Conservation (phyloP, 2,888 invertebrate genomes). For the Anticlea derivata region DNA sequence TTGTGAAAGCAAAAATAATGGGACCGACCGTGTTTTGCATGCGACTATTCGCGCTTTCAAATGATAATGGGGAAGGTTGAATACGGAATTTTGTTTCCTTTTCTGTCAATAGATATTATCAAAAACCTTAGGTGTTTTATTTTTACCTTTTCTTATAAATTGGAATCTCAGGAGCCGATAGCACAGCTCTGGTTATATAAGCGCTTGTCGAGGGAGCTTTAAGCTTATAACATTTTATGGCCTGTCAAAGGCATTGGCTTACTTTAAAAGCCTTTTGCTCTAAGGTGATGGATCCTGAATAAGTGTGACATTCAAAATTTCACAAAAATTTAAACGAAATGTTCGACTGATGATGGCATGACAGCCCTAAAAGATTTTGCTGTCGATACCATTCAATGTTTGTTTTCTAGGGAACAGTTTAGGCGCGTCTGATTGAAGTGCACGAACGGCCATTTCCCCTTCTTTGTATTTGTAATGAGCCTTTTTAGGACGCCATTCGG, state of each 20-base stretch:
- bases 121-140: slow-evolving; percentile 3
- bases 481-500: slow-evolving; percentile 24
- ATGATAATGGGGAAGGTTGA: slow-evolving; percentile 25
- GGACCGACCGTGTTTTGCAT: slow-evolving; percentile 20
- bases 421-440: slow-evolving; percentile 67
- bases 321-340: neutral
- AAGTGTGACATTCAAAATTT: neutral
- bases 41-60: slow-evolving; percentile 20
- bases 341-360: neutral
- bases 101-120: slow-evolving; percentile 13
- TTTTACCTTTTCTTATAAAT: neutral
- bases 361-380: slow-evolving; percentile 41
- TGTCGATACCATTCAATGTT: slow-evolving; percentile 50
- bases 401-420: slow-evolving; percentile 67
- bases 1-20: slow-evolving; percentile 31
- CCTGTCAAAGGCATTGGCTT: neutral
- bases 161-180: neutral
- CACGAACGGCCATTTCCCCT: slow-evolving; percentile 31
- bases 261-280: slow-evolving; percentile 4
- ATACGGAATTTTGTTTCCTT: slow-evolving; percentile 25
- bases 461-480: slow-evolving; percentile 29
- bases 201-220: neutral
- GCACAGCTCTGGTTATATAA: neutral
- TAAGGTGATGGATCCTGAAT: neutral
- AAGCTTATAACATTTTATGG: neutral